Evolutionary conservation across 1,140 invertebrate species (phyloP).

Genomic region (Scylla paramamosain): DNA sequence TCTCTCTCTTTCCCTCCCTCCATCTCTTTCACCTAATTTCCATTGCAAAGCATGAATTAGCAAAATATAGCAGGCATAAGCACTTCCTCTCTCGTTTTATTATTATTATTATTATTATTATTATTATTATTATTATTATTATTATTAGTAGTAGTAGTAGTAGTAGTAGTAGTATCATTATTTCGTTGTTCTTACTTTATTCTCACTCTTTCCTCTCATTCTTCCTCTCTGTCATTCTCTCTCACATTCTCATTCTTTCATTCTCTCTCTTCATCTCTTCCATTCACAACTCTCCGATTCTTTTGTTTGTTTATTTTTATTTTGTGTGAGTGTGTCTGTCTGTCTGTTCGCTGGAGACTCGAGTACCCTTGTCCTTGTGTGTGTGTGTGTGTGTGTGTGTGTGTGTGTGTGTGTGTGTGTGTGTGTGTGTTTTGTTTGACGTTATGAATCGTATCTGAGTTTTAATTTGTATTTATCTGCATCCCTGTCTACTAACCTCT

Average conservation of each 20-base stretch:
- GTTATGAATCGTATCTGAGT: no score
- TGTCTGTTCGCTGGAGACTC: neutral
- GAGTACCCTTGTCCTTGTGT: no score
- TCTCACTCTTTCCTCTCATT: neutral
- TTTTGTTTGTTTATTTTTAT: neutral
- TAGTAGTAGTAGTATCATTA: neutral
- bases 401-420: no score
- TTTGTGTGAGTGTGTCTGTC: neutral
- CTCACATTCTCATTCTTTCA: neutral
- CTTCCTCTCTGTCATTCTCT: conserved; percentile 16
- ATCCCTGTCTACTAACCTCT: no score
- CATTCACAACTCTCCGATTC: neutral
- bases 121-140: conserved; percentile 32
- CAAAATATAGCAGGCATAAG: no score
- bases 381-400: neutral
- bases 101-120: conserved; percentile 32
- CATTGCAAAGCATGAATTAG: no score
- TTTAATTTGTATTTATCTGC: no score
- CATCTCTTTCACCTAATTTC: no score
- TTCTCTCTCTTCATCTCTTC: conserved; percentile 35
- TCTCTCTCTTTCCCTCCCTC: no score
- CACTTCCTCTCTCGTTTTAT: neutral
- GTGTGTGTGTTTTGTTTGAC: neutral
- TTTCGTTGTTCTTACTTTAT: neutral
- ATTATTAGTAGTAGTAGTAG: neutral